phyloP scores from a whole-genome alignment of 2,113 vertebrate species.

The Cariama cristata region DNA sequence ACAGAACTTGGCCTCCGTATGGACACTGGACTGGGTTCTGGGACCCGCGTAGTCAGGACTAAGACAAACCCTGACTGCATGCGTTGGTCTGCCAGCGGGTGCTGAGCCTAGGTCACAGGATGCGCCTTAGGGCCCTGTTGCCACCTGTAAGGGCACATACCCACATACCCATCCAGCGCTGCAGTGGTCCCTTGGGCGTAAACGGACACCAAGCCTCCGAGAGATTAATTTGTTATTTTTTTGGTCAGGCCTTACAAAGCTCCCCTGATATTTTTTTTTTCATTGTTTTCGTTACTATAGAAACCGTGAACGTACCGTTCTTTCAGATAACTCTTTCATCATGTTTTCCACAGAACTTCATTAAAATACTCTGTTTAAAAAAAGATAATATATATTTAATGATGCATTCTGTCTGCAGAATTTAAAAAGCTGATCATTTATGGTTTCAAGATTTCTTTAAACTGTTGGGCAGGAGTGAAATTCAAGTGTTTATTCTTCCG shows the following conservation, averaged over 20 bases:
- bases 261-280: background rate
- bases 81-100: background rate
- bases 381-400: background rate
- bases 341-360: background rate
- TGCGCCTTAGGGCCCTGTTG: background rate
- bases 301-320: background rate
- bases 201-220: background rate
- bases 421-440: conserved; percentile 4
- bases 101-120: background rate
- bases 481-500: background rate
- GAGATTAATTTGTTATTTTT: background rate
- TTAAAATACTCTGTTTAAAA: background rate
- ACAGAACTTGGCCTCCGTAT: background rate
- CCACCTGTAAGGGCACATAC: background rate
- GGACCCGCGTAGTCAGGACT: fast-evolving
- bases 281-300: background rate
- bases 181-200: background rate
- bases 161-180: fast-evolving
- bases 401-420: background rate
- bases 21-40: background rate
- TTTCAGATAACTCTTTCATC: background rate
- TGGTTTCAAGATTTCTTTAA: conserved; percentile 3
- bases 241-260: background rate
- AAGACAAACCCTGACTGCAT: background rate
- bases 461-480: background rate